Base-by-base conservation (phyloP, 2,113 vertebrate genomes). In the Megaceryle torquata region DNA sequence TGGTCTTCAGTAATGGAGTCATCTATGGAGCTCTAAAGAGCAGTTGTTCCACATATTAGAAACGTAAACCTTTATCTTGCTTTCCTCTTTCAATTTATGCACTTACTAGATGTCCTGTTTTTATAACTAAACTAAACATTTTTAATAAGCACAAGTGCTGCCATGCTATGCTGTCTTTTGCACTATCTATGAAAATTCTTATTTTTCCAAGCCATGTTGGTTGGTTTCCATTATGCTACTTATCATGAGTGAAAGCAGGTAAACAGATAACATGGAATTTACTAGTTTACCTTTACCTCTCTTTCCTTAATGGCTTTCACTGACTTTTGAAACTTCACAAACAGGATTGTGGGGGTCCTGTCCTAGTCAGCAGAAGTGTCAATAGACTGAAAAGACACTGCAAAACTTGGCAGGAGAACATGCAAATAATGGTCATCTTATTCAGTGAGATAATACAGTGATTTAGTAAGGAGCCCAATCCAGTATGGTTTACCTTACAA, bases 91-190 rank as follows among this genome's bases (percentile, higher is more conserved):
- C 83, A 83, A 67, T n/a, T 51, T 61, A 69, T 89, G 78, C 43
- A 37, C 50, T 79, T 82, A 44, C n/a, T 94, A 65, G 48, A 57
- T 91, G 31, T 15, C 24, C 67, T 84, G 43, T 41, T 86, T 37
- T 93, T 94, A 76, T 91, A 88, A 94, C 89, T 48, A 92, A 68
- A 88, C 9, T 31, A 65, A 59, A 63, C 69, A 92, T 83, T 93
- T 97, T 96, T 85, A 80, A 86, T 94, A 94, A 86, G 76, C 68
- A 57, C 41, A 72, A 87, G 19, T 86, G 54, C 67, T 86, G 18
- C 75, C 61, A 5, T 53, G 57, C 53, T 71, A 57, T 68, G 57
- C 59, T 82, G 75, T 76, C 75, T 91, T 80, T 86, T 3, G 6
- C 67, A 53, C 8, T 51, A 76, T 35, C 35, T 60, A 1, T 41